phyloP scores from a whole-genome alignment of 2,888 invertebrate genomes.

The Melitaea athalia region DNA sequence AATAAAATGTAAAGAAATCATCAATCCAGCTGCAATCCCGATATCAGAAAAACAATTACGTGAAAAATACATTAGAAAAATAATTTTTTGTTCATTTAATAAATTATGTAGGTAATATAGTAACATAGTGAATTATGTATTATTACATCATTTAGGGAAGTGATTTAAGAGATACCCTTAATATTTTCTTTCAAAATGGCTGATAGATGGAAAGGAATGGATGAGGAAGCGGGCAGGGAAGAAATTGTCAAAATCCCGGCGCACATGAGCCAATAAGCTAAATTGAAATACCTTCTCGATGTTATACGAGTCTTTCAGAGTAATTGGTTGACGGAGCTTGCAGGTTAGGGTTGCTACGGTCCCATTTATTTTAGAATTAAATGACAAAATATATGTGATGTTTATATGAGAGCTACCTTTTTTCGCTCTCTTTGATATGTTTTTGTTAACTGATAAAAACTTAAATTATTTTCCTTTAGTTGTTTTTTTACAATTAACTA shows the following conservation, averaged over 20 bases:
- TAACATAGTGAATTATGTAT: not conserved
- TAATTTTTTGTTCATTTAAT: too few relatives aligned
- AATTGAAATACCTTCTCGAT: conserved; percentile 75
- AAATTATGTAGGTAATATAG: too few relatives aligned
- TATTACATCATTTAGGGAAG: conserved; percentile 4
- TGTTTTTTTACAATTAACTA: not conserved
- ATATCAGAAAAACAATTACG: too few relatives aligned
- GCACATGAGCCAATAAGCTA: conserved; percentile 78
- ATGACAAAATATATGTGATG: conserved; percentile 11
- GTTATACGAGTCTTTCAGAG: conserved; percentile 69
- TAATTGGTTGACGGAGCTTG: conserved; percentile 73
- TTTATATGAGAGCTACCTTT: conserved; percentile 7
- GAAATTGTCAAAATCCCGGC: conserved; percentile 73
- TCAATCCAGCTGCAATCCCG: too few relatives aligned
- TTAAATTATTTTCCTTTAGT: not conserved
- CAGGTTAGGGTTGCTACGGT: conserved; percentile 54
- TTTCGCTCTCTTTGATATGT: not conserved
- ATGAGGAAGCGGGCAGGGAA: conserved; percentile 65
- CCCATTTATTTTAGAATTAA: conserved; percentile 24
- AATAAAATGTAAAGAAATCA: too few relatives aligned
- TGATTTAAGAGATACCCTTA: conserved; percentile 23
- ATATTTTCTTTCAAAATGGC: conserved; percentile 58
- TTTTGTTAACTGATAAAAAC: not conserved
- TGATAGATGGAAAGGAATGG: conserved; percentile 70
- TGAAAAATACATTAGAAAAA: too few relatives aligned